Conservation (phyloP, 2,797 vertebrate species). For the Chelon auratus region DNA sequence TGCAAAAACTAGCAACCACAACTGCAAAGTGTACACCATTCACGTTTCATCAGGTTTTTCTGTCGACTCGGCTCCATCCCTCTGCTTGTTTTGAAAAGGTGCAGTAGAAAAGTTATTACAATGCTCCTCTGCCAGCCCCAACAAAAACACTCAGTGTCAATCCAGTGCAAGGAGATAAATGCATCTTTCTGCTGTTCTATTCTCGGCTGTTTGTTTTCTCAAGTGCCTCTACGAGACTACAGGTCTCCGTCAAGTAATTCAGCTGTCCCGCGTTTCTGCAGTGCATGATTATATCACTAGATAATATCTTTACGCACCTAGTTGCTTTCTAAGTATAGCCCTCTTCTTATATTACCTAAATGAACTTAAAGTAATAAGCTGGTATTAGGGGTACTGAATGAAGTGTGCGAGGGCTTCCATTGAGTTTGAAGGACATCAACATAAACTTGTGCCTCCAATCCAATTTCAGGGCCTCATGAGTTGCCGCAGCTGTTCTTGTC, state of each 20-base stretch:
- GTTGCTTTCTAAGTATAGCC: conserved; percentile 56
- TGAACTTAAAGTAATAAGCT: conserved; percentile 74
- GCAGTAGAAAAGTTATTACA: conserved; percentile 29
- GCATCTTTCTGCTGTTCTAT: conserved; percentile 45
- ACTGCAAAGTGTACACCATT: neutral
- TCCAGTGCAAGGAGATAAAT: conserved; percentile 30
- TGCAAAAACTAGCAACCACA: conserved; percentile 22
- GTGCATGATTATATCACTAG: conserved; percentile 24
- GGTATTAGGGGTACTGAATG: conserved; percentile 68
- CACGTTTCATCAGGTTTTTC: conserved; percentile 21
- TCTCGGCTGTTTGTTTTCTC: conserved; percentile 50
- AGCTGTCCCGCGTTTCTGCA: conserved; percentile 17
- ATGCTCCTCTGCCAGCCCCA: neutral
- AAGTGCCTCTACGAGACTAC: conserved; percentile 27
- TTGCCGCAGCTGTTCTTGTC: conserved; percentile 35
- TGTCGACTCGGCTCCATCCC: conserved; percentile 2
- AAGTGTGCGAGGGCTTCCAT: conserved; percentile 41
- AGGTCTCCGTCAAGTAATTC: conserved; percentile 29
- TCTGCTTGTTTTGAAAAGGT: conserved; percentile 31
- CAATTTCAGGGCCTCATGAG: conserved; percentile 55
- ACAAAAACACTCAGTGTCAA: conserved; percentile 9
- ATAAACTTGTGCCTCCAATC: conserved; percentile 64
- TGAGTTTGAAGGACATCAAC: conserved; percentile 61
- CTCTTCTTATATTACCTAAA: conserved; percentile 60
- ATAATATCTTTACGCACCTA: conserved; percentile 39